Evolutionary conservation across 2,888 invertebrate genomes (phyloP).

Genomic region (Beris morrisii): DNA sequence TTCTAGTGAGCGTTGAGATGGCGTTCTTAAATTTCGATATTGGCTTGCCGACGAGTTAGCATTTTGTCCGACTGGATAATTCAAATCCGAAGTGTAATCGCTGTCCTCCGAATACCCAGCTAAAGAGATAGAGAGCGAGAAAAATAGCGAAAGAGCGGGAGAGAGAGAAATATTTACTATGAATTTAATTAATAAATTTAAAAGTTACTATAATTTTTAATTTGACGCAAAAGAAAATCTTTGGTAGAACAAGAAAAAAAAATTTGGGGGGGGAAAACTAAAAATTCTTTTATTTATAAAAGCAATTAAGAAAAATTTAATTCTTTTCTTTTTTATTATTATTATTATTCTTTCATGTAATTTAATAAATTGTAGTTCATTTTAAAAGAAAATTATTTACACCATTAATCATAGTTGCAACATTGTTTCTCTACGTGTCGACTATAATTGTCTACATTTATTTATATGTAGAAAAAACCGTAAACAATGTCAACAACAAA

Average conservation of each 20-base stretch:
- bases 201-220: neutral
- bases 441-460: too few relatives aligned
- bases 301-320: too few relatives aligned
- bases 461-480: too few relatives aligned
- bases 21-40: slow-evolving; percentile 51
- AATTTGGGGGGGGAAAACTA: neutral
- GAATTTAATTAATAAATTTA: neutral
- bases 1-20: slow-evolving; percentile 66
- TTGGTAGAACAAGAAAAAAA: neutral
- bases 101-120: slow-evolving; percentile 96
- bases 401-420: too few relatives aligned
- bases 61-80: slow-evolving; percentile 84
- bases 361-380: too few relatives aligned
- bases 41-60: slow-evolving; percentile 92
- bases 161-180: neutral
- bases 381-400: too few relatives aligned
- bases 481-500: too few relatives aligned
- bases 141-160: neutral
- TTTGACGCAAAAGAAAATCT: neutral
- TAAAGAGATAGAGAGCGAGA: slow-evolving; percentile 58
- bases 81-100: slow-evolving; percentile 95
- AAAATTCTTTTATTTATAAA: too few relatives aligned
- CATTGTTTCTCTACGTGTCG: too few relatives aligned
- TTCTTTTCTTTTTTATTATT: too few relatives aligned
- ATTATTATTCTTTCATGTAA: too few relatives aligned